Evolutionary conservation across 1,140 invertebrate species (phyloP), one percentile per base, ranked within the genome.

Genomic region (Alviniconcha marisindica): DNA sequence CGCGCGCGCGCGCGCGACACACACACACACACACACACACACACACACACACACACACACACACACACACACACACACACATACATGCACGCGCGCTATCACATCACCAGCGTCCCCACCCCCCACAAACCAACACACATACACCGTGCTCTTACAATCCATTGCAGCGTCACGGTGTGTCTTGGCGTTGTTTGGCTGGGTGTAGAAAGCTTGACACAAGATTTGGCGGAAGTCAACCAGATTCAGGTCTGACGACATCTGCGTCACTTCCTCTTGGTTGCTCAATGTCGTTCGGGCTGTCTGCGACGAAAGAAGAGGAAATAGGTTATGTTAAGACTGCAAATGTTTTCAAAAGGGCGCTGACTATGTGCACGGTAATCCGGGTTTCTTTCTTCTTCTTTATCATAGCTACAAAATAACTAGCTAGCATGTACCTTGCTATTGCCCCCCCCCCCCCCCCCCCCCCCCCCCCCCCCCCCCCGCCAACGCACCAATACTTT

Each of bases 141-240:
- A 51, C 74, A 48, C 74, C n/a, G n/a, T n/a, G n/a, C n/a, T 86
- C 89, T 80, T 85, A 91, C 90, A 88, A 10, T 88, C 87, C 74
- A 83, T 85, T 18, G 88, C 87, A 31, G 82, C 77, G 38, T 88
- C 85, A n/a, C 80, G 79, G 28, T 88, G 83, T 60, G 85, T 81
- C 21, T 85, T 82, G 15, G 85, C 77, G 0, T 74, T 81, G 2
- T 51, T 31, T 10, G 85, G 84, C 36, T 87, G 83, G 60, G 87
- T 86, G 69, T 89, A 92, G 12, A 87, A 86, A 21, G 89, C 86
- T 44, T 91, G 90, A 56, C 83, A 87, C 36, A 87, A 88, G 14
- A 92, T 89, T 69, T 90, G 88, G 5, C 66, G 24, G 77, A 92
- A 89, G 48, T 92, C 88, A 14, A 91, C 83, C 14, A 80, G 81